A percentile compares a stretch with the other conserved stretches of the same genome.
phyloP scores from a whole-genome alignment of 2,888 invertebrate species.

The Chironomus riparius region DNA sequence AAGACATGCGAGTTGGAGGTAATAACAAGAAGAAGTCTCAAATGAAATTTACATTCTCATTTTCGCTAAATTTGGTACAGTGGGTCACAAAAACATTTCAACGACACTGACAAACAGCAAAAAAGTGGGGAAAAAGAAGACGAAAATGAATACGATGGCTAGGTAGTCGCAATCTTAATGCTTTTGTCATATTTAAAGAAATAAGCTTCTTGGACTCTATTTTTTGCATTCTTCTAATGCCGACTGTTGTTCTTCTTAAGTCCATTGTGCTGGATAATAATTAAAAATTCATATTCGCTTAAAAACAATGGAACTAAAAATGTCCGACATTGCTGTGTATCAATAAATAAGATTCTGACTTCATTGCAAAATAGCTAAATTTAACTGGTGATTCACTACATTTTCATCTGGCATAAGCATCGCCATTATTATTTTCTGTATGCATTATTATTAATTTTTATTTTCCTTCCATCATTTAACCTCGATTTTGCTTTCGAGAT shows the following conservation, averaged over 20 bases:
- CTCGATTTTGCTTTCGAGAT: neutral
- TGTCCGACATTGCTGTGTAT: neutral
- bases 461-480: neutral
- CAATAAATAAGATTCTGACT: neutral
- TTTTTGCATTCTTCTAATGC: neutral
- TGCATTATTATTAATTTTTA: neutral
- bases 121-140: too few relatives aligned
- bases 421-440: neutral
- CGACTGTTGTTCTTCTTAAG: neutral
- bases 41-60: conserved; percentile 7
- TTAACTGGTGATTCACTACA: neutral
- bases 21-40: neutral
- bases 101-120: neutral
- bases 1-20: neutral
- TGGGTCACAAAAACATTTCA: conserved; percentile 23
- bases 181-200: neutral
- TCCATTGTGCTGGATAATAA: neutral
- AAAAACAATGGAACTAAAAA: neutral
- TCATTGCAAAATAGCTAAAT: neutral
- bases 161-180: neutral
- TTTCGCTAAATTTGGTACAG: conserved; percentile 25
- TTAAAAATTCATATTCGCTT: neutral
- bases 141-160: neutral
- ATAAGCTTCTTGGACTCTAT: neutral
- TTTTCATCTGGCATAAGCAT: neutral